Evolutionary conservation across 2,797 vertebrate species (phyloP).

Genomic region (Fringilla coelebs): DNA sequence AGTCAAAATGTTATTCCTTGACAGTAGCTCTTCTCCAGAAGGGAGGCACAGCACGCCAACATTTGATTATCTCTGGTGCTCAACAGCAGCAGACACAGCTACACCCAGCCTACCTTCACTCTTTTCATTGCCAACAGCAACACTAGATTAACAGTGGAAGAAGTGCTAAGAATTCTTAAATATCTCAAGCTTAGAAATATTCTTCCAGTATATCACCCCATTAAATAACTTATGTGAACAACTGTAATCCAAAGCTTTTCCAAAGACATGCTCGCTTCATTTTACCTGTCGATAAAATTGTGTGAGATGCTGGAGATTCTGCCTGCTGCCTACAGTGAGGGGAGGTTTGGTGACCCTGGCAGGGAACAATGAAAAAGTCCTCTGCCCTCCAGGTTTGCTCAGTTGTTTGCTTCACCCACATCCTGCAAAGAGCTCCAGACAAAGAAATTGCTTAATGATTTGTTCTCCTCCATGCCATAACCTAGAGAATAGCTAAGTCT

Average conservation of each 20-base stretch:
- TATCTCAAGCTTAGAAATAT: background rate
- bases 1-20: background rate
- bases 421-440: background rate
- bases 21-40: background rate
- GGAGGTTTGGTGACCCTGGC: background rate
- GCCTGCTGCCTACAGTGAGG: background rate
- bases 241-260: background rate
- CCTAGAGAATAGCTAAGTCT: background rate
- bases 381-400: background rate
- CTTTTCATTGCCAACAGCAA: background rate
- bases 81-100: background rate
- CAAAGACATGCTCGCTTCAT: background rate
- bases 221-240: background rate
- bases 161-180: background rate
- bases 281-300: background rate
- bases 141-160: background rate
- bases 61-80: background rate
- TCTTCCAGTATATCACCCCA: background rate
- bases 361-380: background rate
- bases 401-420: background rate
- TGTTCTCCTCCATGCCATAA: background rate
- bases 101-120: background rate
- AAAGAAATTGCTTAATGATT: background rate
- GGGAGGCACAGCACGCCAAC: background rate
- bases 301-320: background rate